A percentile compares a stretch with the other conserved stretches of the same genome.
phyloP scores from a whole-genome alignment of 64 coral and sea anemone genomes.

The Pocillopora damicornis region DNA sequence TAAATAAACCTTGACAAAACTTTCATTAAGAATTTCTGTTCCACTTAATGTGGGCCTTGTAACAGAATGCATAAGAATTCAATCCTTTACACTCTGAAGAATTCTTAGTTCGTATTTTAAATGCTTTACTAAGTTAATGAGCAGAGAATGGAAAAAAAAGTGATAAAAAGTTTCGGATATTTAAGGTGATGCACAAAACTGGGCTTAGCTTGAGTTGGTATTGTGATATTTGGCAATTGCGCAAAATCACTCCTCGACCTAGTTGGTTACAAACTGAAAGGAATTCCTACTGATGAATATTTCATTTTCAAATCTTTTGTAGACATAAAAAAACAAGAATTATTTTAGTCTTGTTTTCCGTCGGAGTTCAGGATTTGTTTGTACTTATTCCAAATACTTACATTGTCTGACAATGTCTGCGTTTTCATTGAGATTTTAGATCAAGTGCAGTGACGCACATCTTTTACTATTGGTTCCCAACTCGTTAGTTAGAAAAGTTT shows the following conservation, averaged over 20 bases:
- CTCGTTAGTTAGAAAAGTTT: constrained; percentile 13
- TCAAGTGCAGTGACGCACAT: background rate
- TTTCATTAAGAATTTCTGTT: too few species aligned
- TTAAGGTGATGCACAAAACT: background rate
- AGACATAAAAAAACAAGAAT: background rate
- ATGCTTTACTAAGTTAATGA: too few species aligned
- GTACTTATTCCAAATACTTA: background rate
- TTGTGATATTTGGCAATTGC: background rate
- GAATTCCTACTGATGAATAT: background rate
- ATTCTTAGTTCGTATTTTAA: too few species aligned
- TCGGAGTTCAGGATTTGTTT: background rate
- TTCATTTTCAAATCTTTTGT: background rate
- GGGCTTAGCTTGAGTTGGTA: background rate
- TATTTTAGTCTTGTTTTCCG: constrained; percentile 1
- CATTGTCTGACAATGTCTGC: background rate
- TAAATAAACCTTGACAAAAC: too few species aligned
- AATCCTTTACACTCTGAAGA: too few species aligned
- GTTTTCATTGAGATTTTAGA: background rate
- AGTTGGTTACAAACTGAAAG: background rate
- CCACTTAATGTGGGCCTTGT: too few species aligned
- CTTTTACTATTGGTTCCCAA: background rate
- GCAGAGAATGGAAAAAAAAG: too few species aligned
- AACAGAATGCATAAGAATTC: too few species aligned
- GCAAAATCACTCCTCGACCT: background rate
- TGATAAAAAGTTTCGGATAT: background rate